phyloP scores from a whole-genome alignment of 2,888 invertebrate genomes.

The Saturnia japonica region DNA sequence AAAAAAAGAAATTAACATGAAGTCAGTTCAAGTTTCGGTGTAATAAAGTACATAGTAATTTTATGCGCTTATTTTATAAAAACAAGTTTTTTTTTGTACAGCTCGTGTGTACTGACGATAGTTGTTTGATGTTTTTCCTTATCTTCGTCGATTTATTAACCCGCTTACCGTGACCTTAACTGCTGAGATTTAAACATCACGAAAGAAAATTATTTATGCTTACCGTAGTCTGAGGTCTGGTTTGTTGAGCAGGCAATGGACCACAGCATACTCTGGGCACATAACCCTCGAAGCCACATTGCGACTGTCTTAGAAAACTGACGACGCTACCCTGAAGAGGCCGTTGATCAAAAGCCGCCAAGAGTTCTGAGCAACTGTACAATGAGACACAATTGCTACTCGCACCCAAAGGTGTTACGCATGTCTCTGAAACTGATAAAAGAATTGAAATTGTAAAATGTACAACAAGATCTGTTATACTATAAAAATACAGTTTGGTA shows the following conservation, averaged over 20 bases:
- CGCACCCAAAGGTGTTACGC: constrained; percentile 69
- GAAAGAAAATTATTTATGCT: constrained; percentile 20
- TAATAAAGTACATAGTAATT: neutral
- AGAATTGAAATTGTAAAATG: neutral
- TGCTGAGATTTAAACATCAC: neutral
- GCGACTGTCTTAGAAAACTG: constrained; percentile 73
- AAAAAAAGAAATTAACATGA: neutral
- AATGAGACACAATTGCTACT: constrained; percentile 73
- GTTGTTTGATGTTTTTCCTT: neutral
- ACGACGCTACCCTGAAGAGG: constrained; percentile 59
- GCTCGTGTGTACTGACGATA: neutral
- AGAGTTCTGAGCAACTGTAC: constrained; percentile 68
- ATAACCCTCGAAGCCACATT: constrained; percentile 78
- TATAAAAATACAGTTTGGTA: too few relatives aligned
- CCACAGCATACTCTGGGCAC: constrained; percentile 81
- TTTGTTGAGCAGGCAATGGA: constrained; percentile 45
- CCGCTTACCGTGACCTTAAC: neutral
- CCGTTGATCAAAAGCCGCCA: constrained; percentile 63
- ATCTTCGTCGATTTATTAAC: neutral
- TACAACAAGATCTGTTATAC: neutral
- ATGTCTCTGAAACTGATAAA: constrained; percentile 55
- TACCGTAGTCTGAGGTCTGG: constrained; percentile 37
- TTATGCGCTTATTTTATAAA: neutral
- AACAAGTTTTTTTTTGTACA: neutral
- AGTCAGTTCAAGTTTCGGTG: neutral